Base-by-base conservation (phyloP, 1,140 invertebrate genomes). In the Drosophila guanche region DNA sequence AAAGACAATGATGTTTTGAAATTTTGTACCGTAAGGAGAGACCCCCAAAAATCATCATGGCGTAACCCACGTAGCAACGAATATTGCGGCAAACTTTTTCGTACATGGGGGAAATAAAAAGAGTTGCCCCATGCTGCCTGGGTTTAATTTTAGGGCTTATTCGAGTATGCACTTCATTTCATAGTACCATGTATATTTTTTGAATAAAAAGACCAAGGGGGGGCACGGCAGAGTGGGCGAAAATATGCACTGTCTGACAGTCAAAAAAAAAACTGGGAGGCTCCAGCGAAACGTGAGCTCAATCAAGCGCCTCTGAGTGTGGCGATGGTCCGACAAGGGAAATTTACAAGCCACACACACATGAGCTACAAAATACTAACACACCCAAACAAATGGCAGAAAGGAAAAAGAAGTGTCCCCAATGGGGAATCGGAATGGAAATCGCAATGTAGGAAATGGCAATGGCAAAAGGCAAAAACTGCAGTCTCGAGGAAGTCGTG, bases 281-380 rank as follows among this genome's bases (percentile, higher is more conserved):
- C 10, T 40, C 20, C 66, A 62, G 67, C 54, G 68, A 76, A 79
- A 85, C 80, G 80, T 84, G 80, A 74, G 80, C 80, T 84, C 80
- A 84, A 84, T 84, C 80, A 84, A 85, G 80, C 80, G 80, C 62
- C 76, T 62, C 79, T 83, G 69, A 60, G 56, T 37, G 56, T 33
- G 20, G 69, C 68, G 40, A 50, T 58, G 45, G 65, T 79, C 56
- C 80, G 83, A 85, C 80, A 61, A 72, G 80, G 80, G 80, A 84
- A 84, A 84, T 84, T 84, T 85, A 84, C 79, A 84, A 83, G 80
- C 65, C 72, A 84, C 72, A 79, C 71, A 84, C 75, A 56, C 61
- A 43, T 63, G 52, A 20, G 16, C 16, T 45, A 69, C 58, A 40
- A 65, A 58, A 60, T 71, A 71, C 22, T 71, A 58, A 54, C 45